These are phyloP conservation scores for Lordiphosa andalusiaca DNA, from an alignment of 2,888 invertebrate genomes.

Conservation along the genomic window DNA sequence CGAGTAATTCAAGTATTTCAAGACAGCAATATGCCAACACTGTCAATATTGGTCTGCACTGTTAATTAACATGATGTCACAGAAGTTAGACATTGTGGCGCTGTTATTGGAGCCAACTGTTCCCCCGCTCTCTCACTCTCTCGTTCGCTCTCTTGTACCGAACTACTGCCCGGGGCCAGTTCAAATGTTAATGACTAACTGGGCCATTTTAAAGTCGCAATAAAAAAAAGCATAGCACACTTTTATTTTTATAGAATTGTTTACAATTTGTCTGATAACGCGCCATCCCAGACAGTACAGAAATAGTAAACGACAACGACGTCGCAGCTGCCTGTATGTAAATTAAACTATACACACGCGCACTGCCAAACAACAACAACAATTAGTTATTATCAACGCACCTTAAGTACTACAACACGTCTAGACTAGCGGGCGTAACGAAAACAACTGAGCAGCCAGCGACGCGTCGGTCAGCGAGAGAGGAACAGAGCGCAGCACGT, in stretches of 20 bases:
- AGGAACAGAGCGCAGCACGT: conserved; percentile 48
- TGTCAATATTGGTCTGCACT: background rate
- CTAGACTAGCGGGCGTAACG: conserved; percentile 62
- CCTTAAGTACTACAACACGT: conserved; percentile 51
- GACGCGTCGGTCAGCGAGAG: conserved; percentile 6
- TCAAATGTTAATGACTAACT: conserved; percentile 62
- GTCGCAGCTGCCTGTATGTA: conserved; percentile 13
- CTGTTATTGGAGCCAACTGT: conserved; percentile 11
- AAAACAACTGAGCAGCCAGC: conserved; percentile 46
- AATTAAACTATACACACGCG: conserved; percentile 44
- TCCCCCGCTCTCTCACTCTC: conserved; percentile 1
- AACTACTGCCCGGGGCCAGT: conserved; percentile 17
- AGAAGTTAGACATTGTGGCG: conserved; percentile 56
- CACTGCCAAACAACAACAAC: conserved; percentile 25
- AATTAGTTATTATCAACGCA: conserved; percentile 58
- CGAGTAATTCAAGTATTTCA: too few relatives aligned
- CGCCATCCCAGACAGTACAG: conserved; percentile 22
- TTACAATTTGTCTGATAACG: conserved; percentile 64
- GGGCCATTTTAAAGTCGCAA: conserved; percentile 58
- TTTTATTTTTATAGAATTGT: conserved; percentile 47
- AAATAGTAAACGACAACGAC: conserved; percentile 33
- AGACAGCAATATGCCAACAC: conserved; percentile 2
- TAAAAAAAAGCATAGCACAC: conserved; percentile 37
- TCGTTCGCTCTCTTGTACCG: background rate
- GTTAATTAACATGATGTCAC: conserved; percentile 15